Evolutionary conservation across 2,888 invertebrate species (phyloP).

Genomic region (Thumatha senex): DNA sequence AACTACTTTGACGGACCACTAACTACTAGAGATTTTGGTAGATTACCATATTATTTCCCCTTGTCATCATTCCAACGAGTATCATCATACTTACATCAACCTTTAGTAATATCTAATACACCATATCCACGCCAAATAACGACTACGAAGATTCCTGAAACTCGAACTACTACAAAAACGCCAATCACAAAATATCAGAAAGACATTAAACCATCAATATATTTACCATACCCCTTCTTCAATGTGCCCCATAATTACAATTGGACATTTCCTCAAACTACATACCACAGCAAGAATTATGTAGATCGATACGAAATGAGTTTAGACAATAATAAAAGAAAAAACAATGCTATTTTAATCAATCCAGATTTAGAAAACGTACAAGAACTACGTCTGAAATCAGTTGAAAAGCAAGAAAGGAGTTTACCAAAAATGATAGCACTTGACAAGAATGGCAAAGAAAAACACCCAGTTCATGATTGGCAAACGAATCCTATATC

Average conservation of each 20-base stretch:
- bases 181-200: conserved; percentile 21
- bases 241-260: conserved; percentile 46
- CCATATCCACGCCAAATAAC: background rate
- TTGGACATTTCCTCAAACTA: conserved; percentile 15
- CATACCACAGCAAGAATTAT: conserved; percentile 26
- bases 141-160: background rate
- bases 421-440: conserved; percentile 2
- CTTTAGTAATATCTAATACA: background rate
- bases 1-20: conserved; percentile 41
- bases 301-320: conserved; percentile 31
- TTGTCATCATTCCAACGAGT: conserved; percentile 54
- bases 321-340: conserved; percentile 18
- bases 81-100: conserved; percentile 50
- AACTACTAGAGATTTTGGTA: conserved; percentile 43
- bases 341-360: conserved; percentile 19
- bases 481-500: conserved; percentile 68
- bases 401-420: conserved; percentile 12
- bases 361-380: conserved; percentile 37
- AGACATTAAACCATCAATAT: conserved; percentile 38
- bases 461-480: conserved; percentile 30
- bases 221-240: conserved; percentile 59
- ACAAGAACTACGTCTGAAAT: conserved; percentile 16
- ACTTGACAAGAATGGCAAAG: background rate
- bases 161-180: background rate
- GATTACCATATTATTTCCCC: conserved; percentile 60